Percentiles rank a stretch among this genome's conserved stretches.
Evolutionary conservation across 2,888 invertebrate genomes (phyloP).

Genomic region (Micoletzkya japonica): DNA sequence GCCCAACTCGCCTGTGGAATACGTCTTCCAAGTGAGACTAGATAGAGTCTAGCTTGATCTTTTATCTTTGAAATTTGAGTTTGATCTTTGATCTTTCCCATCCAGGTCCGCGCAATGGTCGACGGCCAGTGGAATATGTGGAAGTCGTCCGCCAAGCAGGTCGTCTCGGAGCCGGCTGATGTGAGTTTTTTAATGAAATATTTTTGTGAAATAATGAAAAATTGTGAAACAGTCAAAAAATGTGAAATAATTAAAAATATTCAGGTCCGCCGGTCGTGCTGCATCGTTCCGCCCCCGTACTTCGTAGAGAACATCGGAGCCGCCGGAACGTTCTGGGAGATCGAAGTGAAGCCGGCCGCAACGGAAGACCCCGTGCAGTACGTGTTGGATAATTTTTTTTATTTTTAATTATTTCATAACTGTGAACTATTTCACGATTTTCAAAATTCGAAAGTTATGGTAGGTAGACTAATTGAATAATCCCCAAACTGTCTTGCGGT

Average conservation of each 20-base stretch:
- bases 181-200: constrained; percentile 30
- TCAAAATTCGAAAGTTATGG: no score
- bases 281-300: constrained; percentile 64
- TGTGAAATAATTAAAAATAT: no score
- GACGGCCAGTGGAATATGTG: constrained; percentile 62
- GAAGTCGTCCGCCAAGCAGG: constrained; percentile 59
- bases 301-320: constrained; percentile 59
- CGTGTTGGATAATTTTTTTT: constrained; percentile 29
- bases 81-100: background rate
- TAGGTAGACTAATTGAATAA: no score
- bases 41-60: background rate
- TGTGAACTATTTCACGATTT: background rate
- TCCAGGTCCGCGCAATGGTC: constrained; percentile 59
- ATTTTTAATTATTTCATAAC: background rate
- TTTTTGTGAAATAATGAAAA: no score
- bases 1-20: constrained; percentile 51
- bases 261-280: constrained; percentile 48
- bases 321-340: constrained; percentile 56
- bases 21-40: constrained; percentile 58
- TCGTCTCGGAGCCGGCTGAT: constrained; percentile 52
- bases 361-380: constrained; percentile 61
- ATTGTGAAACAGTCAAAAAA: no score
- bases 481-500: background rate
- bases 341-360: constrained; percentile 58
- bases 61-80: background rate